Conservation (phyloP, 1,140 invertebrate species). For the Aphelenchoides fujianensis region DNA sequence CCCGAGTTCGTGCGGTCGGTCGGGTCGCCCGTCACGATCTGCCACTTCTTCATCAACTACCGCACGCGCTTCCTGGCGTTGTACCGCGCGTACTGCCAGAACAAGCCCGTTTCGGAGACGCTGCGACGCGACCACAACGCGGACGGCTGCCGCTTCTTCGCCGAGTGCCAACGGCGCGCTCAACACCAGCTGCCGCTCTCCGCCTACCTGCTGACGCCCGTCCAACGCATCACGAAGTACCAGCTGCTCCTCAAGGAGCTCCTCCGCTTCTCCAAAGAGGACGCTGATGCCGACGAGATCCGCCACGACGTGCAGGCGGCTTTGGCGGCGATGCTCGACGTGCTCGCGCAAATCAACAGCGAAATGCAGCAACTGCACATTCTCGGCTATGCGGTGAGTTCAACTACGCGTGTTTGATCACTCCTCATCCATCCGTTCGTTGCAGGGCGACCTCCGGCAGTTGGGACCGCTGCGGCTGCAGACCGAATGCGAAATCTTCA, state of each 20-base stretch:
- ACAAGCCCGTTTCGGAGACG: constrained; percentile 93
- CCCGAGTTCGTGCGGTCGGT: constrained; percentile 33
- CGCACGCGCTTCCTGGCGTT: constrained; percentile 79
- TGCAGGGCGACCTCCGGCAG: constrained; percentile 55
- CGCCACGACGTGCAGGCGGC: constrained; percentile 44
- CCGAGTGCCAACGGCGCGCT: constrained; percentile 67
- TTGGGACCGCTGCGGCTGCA: constrained; percentile 56
- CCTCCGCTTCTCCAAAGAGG: constrained; percentile 41
- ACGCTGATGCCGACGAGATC: constrained; percentile 30
- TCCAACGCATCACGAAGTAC: constrained; percentile 98
- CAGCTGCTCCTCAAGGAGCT: constrained; percentile 89
- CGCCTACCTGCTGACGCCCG: constrained; percentile 95
- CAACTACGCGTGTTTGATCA: neutral
- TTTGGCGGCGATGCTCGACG: constrained; percentile 55
- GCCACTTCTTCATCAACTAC: constrained; percentile 35
- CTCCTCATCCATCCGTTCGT: constrained; percentile 20
- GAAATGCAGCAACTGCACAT: constrained; percentile 62
- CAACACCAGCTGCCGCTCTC: constrained; percentile 89
- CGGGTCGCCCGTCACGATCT: constrained; percentile 40
- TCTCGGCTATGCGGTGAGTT: constrained; percentile 55
- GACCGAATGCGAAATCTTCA: constrained; percentile 56
- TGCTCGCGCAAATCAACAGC: constrained; percentile 55
- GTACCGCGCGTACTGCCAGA: constrained; percentile 98
- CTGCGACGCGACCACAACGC: constrained; percentile 78
- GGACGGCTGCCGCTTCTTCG: constrained; percentile 71